Evolutionary conservation across 2,888 invertebrate species (phyloP).

Genomic region (Tachina fera): DNA sequence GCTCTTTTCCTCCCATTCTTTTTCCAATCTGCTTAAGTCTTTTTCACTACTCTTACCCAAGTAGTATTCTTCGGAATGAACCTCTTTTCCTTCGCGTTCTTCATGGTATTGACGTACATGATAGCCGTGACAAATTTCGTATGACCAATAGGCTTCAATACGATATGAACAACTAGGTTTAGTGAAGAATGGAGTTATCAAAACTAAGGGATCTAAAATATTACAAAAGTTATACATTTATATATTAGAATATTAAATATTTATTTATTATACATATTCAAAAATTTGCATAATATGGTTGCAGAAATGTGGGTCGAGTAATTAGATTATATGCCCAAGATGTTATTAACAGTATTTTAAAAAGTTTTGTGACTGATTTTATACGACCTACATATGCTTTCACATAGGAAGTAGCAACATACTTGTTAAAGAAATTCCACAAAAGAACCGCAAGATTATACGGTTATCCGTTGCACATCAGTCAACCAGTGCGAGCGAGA

Average conservation of each 20-base stretch:
- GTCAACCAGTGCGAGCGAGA: too few species aligned
- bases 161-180: conserved; percentile 93
- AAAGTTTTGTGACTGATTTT: too few species aligned
- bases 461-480: too few species aligned
- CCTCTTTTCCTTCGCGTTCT: conserved; percentile 93
- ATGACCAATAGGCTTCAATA: conserved; percentile 97
- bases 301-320: too few species aligned
- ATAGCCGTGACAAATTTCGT: conserved; percentile 97
- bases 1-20: conserved; percentile 83
- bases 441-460: too few species aligned
- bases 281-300: too few species aligned
- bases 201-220: conserved; percentile 87
- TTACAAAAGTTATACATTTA: neutral
- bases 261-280: neutral
- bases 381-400: too few species aligned
- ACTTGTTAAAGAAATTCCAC: too few species aligned
- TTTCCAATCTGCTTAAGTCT: conserved; percentile 85
- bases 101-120: conserved; percentile 98
- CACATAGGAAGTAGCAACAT: too few species aligned
- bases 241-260: neutral
- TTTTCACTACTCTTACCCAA: conserved; percentile 90
- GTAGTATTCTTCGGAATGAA: conserved; percentile 92
- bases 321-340: too few species aligned
- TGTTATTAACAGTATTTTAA: too few species aligned
- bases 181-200: conserved; percentile 90